Evolutionary conservation across 2,113 vertebrate species (phyloP).

Genomic region (Paratilapia polleni): DNA sequence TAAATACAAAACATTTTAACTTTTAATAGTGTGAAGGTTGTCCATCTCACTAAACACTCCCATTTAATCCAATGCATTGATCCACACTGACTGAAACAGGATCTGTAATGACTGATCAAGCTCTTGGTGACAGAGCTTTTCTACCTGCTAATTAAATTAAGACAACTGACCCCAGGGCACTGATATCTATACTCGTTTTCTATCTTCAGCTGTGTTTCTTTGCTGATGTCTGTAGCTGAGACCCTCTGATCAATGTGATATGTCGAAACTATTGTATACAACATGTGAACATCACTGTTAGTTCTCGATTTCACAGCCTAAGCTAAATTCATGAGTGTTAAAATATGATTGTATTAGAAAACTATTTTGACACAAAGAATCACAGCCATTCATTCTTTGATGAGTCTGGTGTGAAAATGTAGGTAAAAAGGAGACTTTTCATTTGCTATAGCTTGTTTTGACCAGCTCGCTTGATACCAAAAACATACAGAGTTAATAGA

Average conservation of each 20-base stretch:
- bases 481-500: background rate
- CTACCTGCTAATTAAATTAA: background rate
- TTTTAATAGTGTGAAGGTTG: background rate
- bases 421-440: background rate
- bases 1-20: too few relatives aligned
- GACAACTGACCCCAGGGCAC: background rate
- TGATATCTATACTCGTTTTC: background rate
- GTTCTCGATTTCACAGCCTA: too few relatives aligned
- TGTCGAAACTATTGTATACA: background rate
- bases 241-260: background rate
- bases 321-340: too few relatives aligned
- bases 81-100: background rate
- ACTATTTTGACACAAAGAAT: background rate
- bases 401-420: background rate
- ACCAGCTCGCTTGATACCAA: too few relatives aligned
- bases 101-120: background rate
- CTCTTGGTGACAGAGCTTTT: background rate
- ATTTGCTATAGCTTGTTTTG: background rate
- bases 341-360: background rate
- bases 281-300: background rate
- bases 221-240: background rate
- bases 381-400: rapidly evolving
- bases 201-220: background rate
- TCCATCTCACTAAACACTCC: background rate
- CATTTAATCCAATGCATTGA: background rate